phyloP scores from a whole-genome alignment of 92 coral and sea anemone species.

The Porites rus region DNA sequence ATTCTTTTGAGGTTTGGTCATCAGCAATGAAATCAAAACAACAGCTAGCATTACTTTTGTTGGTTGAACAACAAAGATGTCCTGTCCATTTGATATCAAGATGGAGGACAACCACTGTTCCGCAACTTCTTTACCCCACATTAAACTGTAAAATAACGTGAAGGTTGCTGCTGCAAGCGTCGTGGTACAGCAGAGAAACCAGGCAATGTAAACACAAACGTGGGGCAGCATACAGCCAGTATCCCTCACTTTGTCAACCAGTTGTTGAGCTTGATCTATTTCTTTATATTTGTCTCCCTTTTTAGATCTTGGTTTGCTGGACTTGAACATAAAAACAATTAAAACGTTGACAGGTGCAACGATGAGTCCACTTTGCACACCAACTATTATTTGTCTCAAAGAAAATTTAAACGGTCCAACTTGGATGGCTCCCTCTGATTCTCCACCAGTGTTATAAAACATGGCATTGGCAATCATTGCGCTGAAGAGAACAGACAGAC shows the following conservation, averaged over 20 bases:
- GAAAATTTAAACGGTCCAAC: constrained; percentile 69
- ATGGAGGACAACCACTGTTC: constrained; percentile 78
- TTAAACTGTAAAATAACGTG: constrained; percentile 74
- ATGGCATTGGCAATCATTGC: constrained; percentile 75
- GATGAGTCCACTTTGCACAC: constrained; percentile 70
- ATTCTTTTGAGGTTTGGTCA: background rate
- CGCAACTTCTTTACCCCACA: constrained; percentile 73
- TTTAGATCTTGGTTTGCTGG: constrained; percentile 30
- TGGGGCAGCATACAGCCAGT: constrained; percentile 65
- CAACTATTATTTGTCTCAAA: constrained; percentile 59
- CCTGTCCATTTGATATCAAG: constrained; percentile 57
- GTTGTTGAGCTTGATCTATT: background rate
- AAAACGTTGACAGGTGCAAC: constrained; percentile 65
- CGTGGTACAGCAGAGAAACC: constrained; percentile 56
- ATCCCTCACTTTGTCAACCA: constrained; percentile 5
- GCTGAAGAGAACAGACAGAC: constrained; percentile 56
- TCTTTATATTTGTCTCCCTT: background rate
- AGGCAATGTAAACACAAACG: constrained; percentile 69
- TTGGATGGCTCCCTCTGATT: constrained; percentile 42
- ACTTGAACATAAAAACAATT: constrained; percentile 35
- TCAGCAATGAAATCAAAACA: constrained; percentile 42
- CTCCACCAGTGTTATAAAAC: constrained; percentile 67
- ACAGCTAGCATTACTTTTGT: constrained; percentile 62
- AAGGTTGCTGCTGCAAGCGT: constrained; percentile 66
- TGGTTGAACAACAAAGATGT: constrained; percentile 71